Percentiles rank a stretch among this genome's conserved stretches.
phyloP scores from a whole-genome alignment of 2,888 invertebrate species.

The Trachelus stipa region DNA sequence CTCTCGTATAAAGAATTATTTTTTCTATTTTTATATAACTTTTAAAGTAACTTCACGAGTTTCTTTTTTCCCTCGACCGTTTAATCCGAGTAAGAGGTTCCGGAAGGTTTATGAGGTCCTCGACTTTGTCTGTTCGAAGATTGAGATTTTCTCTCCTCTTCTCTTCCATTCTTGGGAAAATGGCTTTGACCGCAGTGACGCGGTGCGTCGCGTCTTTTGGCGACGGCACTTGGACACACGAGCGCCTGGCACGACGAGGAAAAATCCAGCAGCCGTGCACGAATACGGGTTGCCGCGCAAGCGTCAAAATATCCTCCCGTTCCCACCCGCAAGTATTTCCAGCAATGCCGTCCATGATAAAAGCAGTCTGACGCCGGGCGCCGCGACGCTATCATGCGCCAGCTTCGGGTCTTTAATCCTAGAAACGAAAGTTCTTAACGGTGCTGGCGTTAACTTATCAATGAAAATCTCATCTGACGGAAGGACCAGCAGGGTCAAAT shows the following conservation, averaged over 20 bases:
- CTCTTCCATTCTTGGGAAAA: not conserved
- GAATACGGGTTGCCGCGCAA: not conserved
- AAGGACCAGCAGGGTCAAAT: not conserved
- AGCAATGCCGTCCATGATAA: conserved; percentile 17
- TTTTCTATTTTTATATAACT: not conserved
- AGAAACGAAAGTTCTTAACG: conserved; percentile 30
- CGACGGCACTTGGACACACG: conserved; percentile 6
- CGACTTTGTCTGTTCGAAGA: not conserved
- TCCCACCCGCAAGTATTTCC: not conserved
- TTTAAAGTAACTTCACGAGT: not conserved
- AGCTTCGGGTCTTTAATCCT: conserved; percentile 42
- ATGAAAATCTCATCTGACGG: conserved; percentile 15
- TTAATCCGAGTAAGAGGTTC: not conserved
- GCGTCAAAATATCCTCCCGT: conserved; percentile 9
- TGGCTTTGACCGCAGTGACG: not conserved
- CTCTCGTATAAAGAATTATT: not conserved
- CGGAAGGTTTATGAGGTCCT: not conserved
- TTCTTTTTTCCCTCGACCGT: not conserved
- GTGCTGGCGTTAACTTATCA: conserved; percentile 31
- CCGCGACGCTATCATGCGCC: conserved; percentile 64
- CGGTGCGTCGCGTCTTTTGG: not conserved
- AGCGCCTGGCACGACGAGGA: conserved; percentile 3
- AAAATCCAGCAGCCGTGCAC: not conserved
- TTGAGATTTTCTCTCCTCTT: not conserved
- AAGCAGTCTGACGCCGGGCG: conserved; percentile 65